These are phyloP conservation scores for Drosophila varians DNA, from an alignment of 1,140 invertebrate genomes.

Conservation along the genomic window DNA sequence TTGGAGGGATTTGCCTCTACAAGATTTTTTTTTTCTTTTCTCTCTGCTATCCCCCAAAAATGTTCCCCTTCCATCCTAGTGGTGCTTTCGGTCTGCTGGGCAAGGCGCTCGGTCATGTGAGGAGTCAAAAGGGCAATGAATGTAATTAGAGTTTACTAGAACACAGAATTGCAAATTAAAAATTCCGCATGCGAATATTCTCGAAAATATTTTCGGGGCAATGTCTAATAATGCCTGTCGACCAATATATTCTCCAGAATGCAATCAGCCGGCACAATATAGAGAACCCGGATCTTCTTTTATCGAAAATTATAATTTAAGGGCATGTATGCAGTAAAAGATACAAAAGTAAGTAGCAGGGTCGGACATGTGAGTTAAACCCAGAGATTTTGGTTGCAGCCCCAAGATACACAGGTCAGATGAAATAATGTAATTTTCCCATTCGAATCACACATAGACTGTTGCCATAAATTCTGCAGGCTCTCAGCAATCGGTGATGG, in stretches of 20 bases:
- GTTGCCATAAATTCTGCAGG: constrained; percentile 16
- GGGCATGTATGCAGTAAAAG: constrained; percentile 28
- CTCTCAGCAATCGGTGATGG: constrained; percentile 35
- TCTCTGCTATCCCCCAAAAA: background rate
- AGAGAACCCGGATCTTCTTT: constrained; percentile 4
- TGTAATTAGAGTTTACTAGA: constrained; percentile 70
- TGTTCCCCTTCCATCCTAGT: constrained; percentile 3
- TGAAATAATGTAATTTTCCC: constrained; percentile 40
- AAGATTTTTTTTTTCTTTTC: constrained; percentile 6
- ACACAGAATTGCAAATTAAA: constrained; percentile 63
- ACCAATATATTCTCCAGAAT: constrained; percentile 42
- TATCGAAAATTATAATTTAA: constrained; percentile 48
- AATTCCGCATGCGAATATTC: constrained; percentile 45
- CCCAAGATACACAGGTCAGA: constrained; percentile 9
- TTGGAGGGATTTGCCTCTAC: constrained; percentile 34
- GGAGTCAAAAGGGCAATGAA: constrained; percentile 28
- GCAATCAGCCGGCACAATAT: constrained; percentile 35
- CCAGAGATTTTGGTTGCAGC: constrained; percentile 27
- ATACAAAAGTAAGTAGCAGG: constrained; percentile 45
- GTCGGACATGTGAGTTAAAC: constrained; percentile 37
- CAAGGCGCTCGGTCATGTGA: constrained; percentile 7
- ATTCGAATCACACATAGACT: constrained; percentile 11
- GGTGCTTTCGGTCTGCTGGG: background rate
- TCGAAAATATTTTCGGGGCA: constrained; percentile 31
- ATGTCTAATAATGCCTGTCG: constrained; percentile 3